phyloP scores from a whole-genome alignment of 2,888 invertebrate genomes.

The Phragmatobia fuliginosa region DNA sequence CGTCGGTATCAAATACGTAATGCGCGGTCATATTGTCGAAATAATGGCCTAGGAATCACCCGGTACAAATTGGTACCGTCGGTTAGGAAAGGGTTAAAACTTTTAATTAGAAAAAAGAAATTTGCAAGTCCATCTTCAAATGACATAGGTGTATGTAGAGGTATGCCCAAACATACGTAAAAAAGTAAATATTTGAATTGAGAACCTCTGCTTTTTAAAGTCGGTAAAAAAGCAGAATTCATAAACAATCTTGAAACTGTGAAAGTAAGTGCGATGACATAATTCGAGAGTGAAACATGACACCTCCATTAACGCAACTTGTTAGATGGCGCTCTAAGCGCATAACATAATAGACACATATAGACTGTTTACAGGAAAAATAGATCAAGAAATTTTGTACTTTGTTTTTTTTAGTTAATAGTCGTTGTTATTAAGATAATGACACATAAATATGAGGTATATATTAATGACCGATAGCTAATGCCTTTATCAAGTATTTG shows the following conservation, averaged over 20 bases:
- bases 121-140: too few species aligned
- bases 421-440: not conserved
- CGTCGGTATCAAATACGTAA: too few species aligned
- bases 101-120: too few species aligned
- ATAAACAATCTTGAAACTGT: conserved; percentile 24
- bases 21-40: too few species aligned
- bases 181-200: too few species aligned
- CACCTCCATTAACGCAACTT: conserved; percentile 71
- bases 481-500: not conserved
- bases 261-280: conserved; percentile 37
- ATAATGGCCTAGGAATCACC: too few species aligned
- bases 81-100: too few species aligned
- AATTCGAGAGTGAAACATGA: conserved; percentile 65
- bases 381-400: conserved; percentile 9
- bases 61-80: too few species aligned
- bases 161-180: too few species aligned
- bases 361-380: conserved; percentile 13
- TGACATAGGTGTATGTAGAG: too few species aligned
- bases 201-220: too few species aligned
- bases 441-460: not conserved
- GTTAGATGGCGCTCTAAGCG: conserved; percentile 61
- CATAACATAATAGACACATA: conserved; percentile 19
- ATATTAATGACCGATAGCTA: not conserved
- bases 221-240: not conserved
- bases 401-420: not conserved